phyloP scores from a whole-genome alignment of 2,113 vertebrate species.

The Donacobius atricapilla region DNA sequence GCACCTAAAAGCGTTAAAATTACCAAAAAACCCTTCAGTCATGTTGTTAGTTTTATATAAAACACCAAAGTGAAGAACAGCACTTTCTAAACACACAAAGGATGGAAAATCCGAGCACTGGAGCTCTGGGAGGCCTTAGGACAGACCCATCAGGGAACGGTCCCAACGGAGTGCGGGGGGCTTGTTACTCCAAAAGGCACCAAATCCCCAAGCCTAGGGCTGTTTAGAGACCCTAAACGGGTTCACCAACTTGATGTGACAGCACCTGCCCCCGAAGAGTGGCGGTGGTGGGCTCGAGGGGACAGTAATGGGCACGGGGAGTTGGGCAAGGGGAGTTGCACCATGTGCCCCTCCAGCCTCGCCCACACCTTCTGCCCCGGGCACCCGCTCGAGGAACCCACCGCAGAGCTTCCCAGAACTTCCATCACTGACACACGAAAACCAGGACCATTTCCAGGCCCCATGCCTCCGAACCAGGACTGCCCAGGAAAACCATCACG shows the following conservation, averaged over 20 bases:
- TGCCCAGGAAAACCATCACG: neutral
- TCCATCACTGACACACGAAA: neutral
- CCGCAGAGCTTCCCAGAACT: neutral
- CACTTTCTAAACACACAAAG: neutral
- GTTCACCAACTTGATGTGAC: neutral
- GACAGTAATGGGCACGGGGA: accelerated
- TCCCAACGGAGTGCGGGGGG: neutral
- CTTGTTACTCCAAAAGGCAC: neutral
- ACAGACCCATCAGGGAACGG: accelerated
- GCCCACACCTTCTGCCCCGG: neutral
- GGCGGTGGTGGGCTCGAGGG: neutral
- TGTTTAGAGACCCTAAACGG: neutral
- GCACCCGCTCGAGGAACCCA: neutral
- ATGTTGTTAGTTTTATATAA: accelerated
- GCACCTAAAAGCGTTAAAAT: accelerated
- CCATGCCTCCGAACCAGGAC: neutral
- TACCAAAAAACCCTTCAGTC: accelerated
- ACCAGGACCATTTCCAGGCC: neutral
- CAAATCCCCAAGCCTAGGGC: neutral
- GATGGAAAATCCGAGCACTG: accelerated
- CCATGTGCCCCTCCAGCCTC: neutral
- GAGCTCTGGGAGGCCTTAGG: neutral
- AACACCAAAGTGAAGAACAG: accelerated
- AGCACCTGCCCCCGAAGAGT: accelerated
- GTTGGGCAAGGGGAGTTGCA: too few relatives aligned